These are phyloP conservation scores for Cyprinella venusta DNA, from an alignment of 2,797 vertebrate species.

Conservation along the genomic window DNA sequence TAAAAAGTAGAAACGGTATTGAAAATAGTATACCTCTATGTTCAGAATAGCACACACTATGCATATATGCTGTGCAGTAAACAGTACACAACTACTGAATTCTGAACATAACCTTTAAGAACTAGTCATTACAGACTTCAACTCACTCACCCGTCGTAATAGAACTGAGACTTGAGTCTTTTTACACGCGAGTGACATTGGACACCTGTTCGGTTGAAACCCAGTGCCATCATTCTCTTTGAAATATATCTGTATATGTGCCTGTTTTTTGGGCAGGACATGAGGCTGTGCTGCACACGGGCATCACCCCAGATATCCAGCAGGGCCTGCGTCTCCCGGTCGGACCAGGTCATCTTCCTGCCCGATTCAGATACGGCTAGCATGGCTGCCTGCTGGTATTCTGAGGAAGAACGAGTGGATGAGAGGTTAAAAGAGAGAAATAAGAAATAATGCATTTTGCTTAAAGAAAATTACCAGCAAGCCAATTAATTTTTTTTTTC, in stretches of 20 bases:
- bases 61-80: background rate
- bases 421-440: background rate
- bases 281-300: constrained; percentile 72
- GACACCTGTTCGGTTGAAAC: constrained; percentile 72
- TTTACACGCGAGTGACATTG: constrained; percentile 80
- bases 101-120: background rate
- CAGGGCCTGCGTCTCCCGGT: constrained; percentile 74
- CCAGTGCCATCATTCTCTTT: constrained; percentile 68
- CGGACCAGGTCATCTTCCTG: constrained; percentile 77
- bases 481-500: too few relatives aligned
- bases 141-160: constrained; percentile 74
- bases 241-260: constrained; percentile 78
- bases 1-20: background rate
- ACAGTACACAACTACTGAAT: background rate
- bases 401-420: constrained; percentile 45
- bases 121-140: background rate
- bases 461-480: too few relatives aligned
- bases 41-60: background rate
- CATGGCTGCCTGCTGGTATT: constrained; percentile 66
- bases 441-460: background rate
- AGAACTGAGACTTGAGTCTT: constrained; percentile 75
- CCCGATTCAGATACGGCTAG: constrained; percentile 65
- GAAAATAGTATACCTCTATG: background rate
- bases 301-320: constrained; percentile 77
- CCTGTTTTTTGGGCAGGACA: constrained; percentile 75